Percentiles rank a stretch among this genome's conserved stretches.
Conservation (phyloP, 2,888 invertebrate genomes). For the Frankliniella fusca region DNA sequence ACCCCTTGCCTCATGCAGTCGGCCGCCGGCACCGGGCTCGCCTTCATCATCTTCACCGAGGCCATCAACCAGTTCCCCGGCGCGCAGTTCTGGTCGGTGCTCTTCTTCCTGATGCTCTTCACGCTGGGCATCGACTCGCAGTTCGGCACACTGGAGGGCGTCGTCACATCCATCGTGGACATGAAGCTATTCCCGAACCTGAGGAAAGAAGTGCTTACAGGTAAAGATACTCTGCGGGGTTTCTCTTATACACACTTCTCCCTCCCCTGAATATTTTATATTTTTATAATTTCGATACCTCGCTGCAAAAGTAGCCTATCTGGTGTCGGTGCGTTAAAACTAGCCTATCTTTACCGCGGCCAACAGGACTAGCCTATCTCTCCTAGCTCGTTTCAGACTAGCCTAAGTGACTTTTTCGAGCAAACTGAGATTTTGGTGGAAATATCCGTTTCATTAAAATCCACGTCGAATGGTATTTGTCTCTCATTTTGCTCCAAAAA, state of each 20-base stretch:
- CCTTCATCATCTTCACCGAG: constrained; percentile 96
- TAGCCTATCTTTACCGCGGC: no score
- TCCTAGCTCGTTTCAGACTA: no score
- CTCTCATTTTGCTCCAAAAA: no score
- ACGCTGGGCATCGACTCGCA: constrained; percentile 95
- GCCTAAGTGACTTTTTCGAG: no score
- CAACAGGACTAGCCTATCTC: no score
- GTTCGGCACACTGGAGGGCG: constrained; percentile 92
- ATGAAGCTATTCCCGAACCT: constrained; percentile 90
- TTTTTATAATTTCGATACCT: constrained; percentile 16
- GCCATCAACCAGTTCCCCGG: constrained; percentile 97
- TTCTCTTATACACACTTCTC: no score
- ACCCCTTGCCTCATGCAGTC: constrained; percentile 57
- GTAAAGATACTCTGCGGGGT: constrained; percentile 34
- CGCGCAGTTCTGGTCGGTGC: constrained; percentile 91
- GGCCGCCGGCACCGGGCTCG: constrained; percentile 91
- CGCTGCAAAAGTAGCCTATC: no score
- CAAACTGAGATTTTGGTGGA: no score
- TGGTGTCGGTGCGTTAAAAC: no score
- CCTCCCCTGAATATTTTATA: no score
- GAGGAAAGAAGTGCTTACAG: constrained; percentile 68
- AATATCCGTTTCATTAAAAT: no score
- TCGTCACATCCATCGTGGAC: constrained; percentile 91
- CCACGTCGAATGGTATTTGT: no score
- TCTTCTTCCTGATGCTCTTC: constrained; percentile 95